These are phyloP conservation scores for Eulemur albifrons DNA, from an alignment of 2,797 vertebrate genomes.

Conservation along the genomic window DNA sequence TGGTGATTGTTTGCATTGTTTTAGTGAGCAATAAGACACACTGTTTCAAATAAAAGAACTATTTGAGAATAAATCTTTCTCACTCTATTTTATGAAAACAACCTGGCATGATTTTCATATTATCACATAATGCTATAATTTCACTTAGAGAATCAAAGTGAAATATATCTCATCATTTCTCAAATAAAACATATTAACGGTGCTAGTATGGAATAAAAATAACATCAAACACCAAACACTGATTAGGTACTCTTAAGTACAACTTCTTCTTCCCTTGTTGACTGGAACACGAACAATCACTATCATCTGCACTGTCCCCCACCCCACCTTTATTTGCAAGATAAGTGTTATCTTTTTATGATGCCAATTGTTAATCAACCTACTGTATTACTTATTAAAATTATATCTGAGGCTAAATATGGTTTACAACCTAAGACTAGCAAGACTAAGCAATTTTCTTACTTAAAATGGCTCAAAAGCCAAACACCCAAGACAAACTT, in stretches of 20 bases:
- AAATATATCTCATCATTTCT: not conserved
- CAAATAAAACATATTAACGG: not conserved
- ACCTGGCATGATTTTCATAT: not conserved
- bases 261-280: not conserved
- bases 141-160: not conserved
- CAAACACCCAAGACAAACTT: not conserved
- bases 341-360: not conserved
- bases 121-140: not conserved
- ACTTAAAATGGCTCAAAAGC: not conserved
- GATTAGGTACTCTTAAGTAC: not conserved
- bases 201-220: not conserved
- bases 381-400: not conserved
- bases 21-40: slow-evolving; percentile 75
- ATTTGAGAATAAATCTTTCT: slow-evolving; percentile 52
- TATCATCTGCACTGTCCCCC: no score
- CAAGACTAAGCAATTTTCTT: not conserved
- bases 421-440: not conserved
- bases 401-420: not conserved
- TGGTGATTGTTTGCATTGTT: slow-evolving; percentile 75
- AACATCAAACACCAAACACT: not conserved
- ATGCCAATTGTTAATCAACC: not conserved
- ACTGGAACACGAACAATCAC: not conserved
- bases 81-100: slow-evolving; percentile 61
- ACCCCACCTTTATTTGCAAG: not conserved
- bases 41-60: slow-evolving; percentile 36